These are phyloP conservation scores for Trochalopteron elliotii DNA, from an alignment of 2,113 vertebrate species.

Conservation along the genomic window DNA sequence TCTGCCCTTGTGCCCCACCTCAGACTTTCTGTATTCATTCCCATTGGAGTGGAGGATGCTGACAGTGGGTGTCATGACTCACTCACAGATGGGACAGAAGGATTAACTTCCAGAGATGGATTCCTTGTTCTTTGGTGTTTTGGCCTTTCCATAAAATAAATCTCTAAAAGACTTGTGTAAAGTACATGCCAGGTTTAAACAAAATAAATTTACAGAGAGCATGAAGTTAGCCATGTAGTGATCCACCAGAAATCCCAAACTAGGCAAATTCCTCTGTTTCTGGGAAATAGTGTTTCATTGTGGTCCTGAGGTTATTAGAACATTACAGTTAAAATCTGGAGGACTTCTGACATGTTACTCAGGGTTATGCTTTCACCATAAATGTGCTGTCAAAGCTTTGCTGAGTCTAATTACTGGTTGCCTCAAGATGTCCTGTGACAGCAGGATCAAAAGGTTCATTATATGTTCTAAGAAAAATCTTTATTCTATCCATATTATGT, in stretches of 20 bases:
- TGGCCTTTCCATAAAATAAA: background rate
- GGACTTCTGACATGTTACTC: background rate
- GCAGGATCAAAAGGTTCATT: slow-evolving; percentile 34
- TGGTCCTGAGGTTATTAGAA: background rate
- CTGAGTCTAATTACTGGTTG: slow-evolving; percentile 11
- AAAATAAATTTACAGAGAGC: background rate
- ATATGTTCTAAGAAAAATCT: background rate
- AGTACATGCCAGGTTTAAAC: background rate
- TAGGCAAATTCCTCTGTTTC: background rate
- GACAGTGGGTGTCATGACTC: background rate
- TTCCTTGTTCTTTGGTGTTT: background rate
- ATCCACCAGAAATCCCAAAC: background rate
- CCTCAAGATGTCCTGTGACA: background rate
- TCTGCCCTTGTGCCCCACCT: background rate
- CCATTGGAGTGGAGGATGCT: background rate
- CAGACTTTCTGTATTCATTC: background rate
- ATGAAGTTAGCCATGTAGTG: background rate
- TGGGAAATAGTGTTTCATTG: background rate
- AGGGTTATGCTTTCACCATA: background rate
- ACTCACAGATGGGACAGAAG: background rate
- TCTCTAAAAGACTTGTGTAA: background rate
- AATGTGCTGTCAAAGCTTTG: background rate
- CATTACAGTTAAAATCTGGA: background rate
- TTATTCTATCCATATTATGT: background rate
- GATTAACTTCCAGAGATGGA: background rate